Base-by-base conservation (phyloP, 53 echinoderm and acorn worm genomes). In the Patiria pectinifera region DNA sequence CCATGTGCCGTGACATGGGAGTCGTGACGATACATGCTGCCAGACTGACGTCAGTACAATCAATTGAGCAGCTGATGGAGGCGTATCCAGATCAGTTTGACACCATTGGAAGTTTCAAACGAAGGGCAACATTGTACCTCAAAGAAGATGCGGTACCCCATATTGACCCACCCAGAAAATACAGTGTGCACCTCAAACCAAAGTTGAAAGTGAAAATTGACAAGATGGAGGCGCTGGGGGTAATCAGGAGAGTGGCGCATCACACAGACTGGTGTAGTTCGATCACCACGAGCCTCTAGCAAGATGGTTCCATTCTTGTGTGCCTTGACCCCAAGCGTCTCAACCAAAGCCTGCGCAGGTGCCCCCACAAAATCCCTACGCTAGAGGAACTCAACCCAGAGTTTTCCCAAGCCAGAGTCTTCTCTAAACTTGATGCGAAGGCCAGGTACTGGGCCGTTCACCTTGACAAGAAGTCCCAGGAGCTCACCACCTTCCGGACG, bases 371-470 rank as follows among this genome's bases (percentile, higher is more conserved):
- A 62, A 83, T 72, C 9, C 92, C 96, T 77, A 95, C 83, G n/a
- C 62, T 94, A 48, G 96, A 95, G 77, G 92, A 95, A 62, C 59
- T 92, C 0, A 92, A 92, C 45, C 94, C 94, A 9, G 85, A 71
- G 24, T 92, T 95, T 62, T 76, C 95, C 9, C 77, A 87, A 35
- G 92, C 94, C 10, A 85, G 82, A 48, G 88, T 48, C 74, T 95
- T 94, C 82, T 92, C 89, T 11, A 95, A 94, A 58, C 74, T 95
- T 2, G 94, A 95, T 48, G 96, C 93, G 3, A 94, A 94, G 80
- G 88, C 93, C 22, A 93, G 92, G 4, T 93, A 96, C 86, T 94
- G 35, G 35, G 35, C 35, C 1, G 35, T 35, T 35, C 35, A 35
- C 35, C 35, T 35, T 1, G 1, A 35, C 1, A 1, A 93, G 96